Percentiles rank a stretch among this genome's conserved stretches.
Conservation (phyloP, 2,888 invertebrate genomes). For the Drosophila stalkeri region DNA sequence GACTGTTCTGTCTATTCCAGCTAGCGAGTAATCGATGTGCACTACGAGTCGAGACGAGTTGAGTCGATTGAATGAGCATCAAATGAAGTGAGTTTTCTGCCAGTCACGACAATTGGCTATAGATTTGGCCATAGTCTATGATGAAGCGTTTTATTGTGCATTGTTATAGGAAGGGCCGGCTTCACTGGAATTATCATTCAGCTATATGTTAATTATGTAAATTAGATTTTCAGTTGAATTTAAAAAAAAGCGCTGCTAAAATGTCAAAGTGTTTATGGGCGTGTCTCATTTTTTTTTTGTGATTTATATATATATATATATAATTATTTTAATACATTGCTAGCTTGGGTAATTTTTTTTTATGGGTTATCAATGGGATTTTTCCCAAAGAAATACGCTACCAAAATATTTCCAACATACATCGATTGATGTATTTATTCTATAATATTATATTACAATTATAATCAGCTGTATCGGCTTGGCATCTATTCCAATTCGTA, state of each 20-base stretch:
- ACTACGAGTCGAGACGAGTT: slow-evolving; percentile 26
- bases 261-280: slow-evolving; percentile 15
- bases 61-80: slow-evolving; percentile 11
- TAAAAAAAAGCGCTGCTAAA: background rate
- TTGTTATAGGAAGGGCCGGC: slow-evolving; percentile 23
- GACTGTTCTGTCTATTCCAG: slow-evolving; percentile 7
- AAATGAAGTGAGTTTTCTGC: slow-evolving; percentile 23
- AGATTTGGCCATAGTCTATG: slow-evolving; percentile 9
- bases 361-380: slow-evolving; percentile 17
- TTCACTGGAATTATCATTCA: slow-evolving; percentile 59
- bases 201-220: slow-evolving; percentile 23
- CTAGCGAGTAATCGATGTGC: slow-evolving; percentile 28
- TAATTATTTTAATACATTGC: background rate
- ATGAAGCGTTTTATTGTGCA: slow-evolving; percentile 5
- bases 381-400: slow-evolving; percentile 4
- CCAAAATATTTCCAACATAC: background rate
- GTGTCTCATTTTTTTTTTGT: slow-evolving; percentile 2
- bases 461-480: background rate
- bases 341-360: slow-evolving; percentile 6
- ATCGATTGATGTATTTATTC: background rate
- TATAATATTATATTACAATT: background rate
- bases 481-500: slow-evolving; percentile 1
- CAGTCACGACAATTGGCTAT: slow-evolving; percentile 57
- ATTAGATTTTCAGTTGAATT: slow-evolving; percentile 25
- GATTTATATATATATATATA: slow-evolving; percentile 4